phyloP scores from a whole-genome alignment of 2,113 vertebrate species.

The Cephalopholis sonnerati region DNA sequence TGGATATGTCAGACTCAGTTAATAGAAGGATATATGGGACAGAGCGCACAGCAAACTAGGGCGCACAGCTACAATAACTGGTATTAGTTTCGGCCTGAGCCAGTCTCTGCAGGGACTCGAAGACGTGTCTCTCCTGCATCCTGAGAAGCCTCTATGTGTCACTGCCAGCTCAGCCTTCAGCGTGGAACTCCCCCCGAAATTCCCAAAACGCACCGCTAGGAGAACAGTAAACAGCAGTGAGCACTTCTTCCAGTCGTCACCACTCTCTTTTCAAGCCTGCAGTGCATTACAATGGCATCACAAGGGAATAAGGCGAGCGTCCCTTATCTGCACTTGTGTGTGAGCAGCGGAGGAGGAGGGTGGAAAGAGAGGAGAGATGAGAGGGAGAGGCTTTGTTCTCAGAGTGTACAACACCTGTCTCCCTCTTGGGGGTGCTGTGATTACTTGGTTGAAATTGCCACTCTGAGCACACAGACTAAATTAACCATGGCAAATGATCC shows the following conservation, averaged over 20 bases:
- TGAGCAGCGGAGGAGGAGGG: conserved; percentile 36
- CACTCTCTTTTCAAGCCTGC: conserved; percentile 57
- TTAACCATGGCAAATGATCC: conserved; percentile 81
- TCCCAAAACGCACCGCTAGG: conserved; percentile 66
- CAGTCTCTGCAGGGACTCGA: conserved; percentile 53
- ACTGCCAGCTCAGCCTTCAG: conserved; percentile 71
- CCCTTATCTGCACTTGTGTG: conserved; percentile 59
- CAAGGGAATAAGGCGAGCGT: conserved; percentile 56
- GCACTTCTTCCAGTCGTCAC: conserved; percentile 30
- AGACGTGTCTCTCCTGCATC: conserved; percentile 62
- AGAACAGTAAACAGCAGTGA: conserved; percentile 69
- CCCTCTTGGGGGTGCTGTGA: conserved; percentile 86
- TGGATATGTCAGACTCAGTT: conserved; percentile 72
- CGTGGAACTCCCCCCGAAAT: conserved; percentile 55
- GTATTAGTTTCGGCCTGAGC: conserved; percentile 69
- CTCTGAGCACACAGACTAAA: conserved; percentile 72
- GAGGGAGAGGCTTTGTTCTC: conserved; percentile 58
- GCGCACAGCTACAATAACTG: conserved; percentile 72
- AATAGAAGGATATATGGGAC: conserved; percentile 71
- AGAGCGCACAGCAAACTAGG: conserved; percentile 64
- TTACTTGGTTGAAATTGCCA: conserved; percentile 73
- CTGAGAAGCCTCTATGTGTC: conserved; percentile 70
- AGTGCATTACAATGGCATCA: conserved; percentile 56
- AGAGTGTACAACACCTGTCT: conserved; percentile 42
- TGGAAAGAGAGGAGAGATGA: conserved; percentile 47